Evolutionary conservation across 2,113 vertebrate genomes (phyloP), one percentile per base, ranked within the genome.

Genomic region (Vireo altiloquus): DNA sequence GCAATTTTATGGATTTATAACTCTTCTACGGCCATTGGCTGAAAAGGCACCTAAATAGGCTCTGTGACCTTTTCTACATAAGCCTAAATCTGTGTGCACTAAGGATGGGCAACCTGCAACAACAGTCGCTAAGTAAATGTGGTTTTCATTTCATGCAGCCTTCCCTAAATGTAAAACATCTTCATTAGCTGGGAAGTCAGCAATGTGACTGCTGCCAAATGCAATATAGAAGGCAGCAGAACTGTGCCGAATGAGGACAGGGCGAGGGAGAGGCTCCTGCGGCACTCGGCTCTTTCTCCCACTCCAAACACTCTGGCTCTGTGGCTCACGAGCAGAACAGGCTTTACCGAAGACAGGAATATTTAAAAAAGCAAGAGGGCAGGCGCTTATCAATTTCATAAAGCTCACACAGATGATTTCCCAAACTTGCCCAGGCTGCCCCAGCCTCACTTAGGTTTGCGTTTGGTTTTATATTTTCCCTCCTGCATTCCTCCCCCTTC

Each of bases 141-240:
- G 94, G 86, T 90, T 96, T 94, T 94, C 63, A 95, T 96, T 96
- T 95, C 82, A 80, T 35, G 35, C 81, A 85, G 79, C 71, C 71
- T 82, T 85, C 84, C 74, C 71, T 75, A 61, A 91, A 95, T n/a
- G 85, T 47, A 91, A 97, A 97, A 96, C 18, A 18, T 95, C 94
- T 96, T 85, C 92, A 92, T 89, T 95, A 97, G 89, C 72, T 92
- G 92, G 89, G 95, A 96, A 95, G 93, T 92, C 91, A 76, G 95
- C 54, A 14, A 50, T 27, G 60, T 74, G 90, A 69, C 94, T 95
- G 96, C 91, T 97, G 97, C 94, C 96, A 97, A 78, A 66, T 53
- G 90, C 93, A 82, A 90, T 74, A 84, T 72, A 91, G 83, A 87
- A 94, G 70, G 94, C 95, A 92, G 94, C 71, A 97, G 81, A 71